phyloP scores from a whole-genome alignment of 2,113 vertebrate genomes.

The Tetrax tetrax region DNA sequence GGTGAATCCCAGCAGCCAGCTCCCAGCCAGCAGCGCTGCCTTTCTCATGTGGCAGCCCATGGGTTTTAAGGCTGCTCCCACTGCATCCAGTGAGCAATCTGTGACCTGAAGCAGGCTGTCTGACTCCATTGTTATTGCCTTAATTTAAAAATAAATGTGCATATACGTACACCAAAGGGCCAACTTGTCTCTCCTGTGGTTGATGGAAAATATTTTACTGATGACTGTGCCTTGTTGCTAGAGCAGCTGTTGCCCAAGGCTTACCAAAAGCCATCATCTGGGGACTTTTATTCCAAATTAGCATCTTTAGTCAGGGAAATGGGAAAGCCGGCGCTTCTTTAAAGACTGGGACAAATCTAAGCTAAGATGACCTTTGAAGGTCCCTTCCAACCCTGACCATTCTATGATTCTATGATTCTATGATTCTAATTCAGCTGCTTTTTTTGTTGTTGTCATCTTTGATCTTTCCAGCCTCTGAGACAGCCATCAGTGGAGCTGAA shows the following conservation, averaged over 20 bases:
- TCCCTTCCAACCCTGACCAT: too few species aligned
- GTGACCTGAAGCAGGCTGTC: not conserved
- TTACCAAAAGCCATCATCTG: not conserved
- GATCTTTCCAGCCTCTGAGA: constrained; percentile 27
- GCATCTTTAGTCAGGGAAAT: not conserved
- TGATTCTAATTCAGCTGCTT: not conserved
- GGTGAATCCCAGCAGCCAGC: not conserved
- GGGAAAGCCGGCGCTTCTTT: fast-evolving
- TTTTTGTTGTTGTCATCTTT: not conserved
- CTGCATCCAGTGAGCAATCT: not conserved
- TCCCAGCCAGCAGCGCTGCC: not conserved
- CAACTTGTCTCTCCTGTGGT: not conserved
- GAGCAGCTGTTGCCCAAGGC: not conserved
- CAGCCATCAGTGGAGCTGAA: constrained; percentile 40
- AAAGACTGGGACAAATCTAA: not conserved
- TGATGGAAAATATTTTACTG: not conserved
- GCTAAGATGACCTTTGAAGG: too few species aligned
- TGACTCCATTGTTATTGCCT: not conserved
- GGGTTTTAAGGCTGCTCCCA: not conserved
- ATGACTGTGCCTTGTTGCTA: not conserved
- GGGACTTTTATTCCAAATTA: not conserved
- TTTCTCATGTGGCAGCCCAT: not conserved
- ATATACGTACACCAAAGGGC: not conserved
- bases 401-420: too few species aligned
- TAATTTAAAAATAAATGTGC: not conserved